Base-by-base conservation (phyloP, 2,113 vertebrate species). In the Alectura lathami region DNA sequence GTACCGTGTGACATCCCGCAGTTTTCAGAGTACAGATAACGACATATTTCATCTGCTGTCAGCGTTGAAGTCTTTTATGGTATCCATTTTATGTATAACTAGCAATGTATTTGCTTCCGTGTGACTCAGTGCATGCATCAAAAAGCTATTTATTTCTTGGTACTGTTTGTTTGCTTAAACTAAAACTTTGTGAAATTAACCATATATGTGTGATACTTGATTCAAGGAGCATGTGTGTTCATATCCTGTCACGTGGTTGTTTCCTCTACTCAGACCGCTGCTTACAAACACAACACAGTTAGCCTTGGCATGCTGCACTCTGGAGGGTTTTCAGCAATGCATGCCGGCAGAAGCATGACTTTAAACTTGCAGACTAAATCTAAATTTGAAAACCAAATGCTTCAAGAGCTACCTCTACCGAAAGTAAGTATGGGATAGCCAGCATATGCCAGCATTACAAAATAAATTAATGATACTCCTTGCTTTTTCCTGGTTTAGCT, bases 221-320 rank as follows among this genome's bases (percentile, higher is more conserved):
- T 97, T 97, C 93, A 78, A 97, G 91, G 95, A 97, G 98, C 98
- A 98, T 98, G 98, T 98, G 96, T 97, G 98, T 98, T 98, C 98
- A 99, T 98, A 98, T 96, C 98, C 98, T 99, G 98, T 99, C 99
- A 98, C 98, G 98, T 99, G 98, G 98, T 99, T 99, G 98, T 99
- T 98, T 99, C 98, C 99, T 99, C 98, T 99, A 99, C 99, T 99
- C 99, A 99, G 99, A 99, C 98, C 98, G 99, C 99, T 98, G 99
- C 99, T 99, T 99, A 99, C 99, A 99, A 99, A 99, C 99, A 99
- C 99, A 99, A 99, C 98, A 99, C 99, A 98, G 99, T 99, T 99
- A 99, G 99, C 98, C 99, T 99, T 98, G 99, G 99, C 99, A 99
- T 99, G 99, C 99, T 99, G 98, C 99, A 98, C 99, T 98, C 98